These are phyloP conservation scores for Polymixis lichenea DNA, from an alignment of 2,888 invertebrate genomes.

Conservation along the genomic window DNA sequence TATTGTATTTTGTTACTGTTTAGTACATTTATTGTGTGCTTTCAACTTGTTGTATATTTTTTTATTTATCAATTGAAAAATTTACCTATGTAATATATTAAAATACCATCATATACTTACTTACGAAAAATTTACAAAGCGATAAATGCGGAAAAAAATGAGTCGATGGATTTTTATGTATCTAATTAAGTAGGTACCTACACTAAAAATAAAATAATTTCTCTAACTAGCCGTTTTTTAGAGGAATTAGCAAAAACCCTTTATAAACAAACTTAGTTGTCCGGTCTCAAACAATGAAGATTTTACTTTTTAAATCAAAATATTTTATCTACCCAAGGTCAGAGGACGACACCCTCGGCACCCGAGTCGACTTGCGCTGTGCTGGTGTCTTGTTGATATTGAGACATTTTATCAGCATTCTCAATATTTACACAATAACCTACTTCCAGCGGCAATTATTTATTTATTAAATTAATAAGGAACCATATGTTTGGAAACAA, in stretches of 20 bases:
- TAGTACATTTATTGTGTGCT: background rate
- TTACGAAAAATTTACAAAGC: background rate
- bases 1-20: background rate
- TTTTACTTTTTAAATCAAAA: background rate
- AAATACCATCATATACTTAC: background rate
- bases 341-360: background rate
- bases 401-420: background rate
- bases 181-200: no score
- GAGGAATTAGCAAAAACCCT: background rate
- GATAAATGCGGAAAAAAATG: background rate
- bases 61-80: background rate
- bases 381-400: background rate
- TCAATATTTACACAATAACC: background rate
- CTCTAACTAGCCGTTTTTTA: background rate
- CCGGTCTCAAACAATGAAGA: background rate
- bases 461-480: background rate
- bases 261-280: background rate
- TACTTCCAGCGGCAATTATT: background rate
- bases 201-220: background rate
- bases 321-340: background rate
- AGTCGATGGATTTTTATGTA: background rate
- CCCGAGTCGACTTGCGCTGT: background rate
- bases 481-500: no score
- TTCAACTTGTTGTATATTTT: background rate
- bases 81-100: background rate